Evolutionary conservation across 2,888 invertebrate genomes (phyloP).

Genomic region (Drosophila cracens): DNA sequence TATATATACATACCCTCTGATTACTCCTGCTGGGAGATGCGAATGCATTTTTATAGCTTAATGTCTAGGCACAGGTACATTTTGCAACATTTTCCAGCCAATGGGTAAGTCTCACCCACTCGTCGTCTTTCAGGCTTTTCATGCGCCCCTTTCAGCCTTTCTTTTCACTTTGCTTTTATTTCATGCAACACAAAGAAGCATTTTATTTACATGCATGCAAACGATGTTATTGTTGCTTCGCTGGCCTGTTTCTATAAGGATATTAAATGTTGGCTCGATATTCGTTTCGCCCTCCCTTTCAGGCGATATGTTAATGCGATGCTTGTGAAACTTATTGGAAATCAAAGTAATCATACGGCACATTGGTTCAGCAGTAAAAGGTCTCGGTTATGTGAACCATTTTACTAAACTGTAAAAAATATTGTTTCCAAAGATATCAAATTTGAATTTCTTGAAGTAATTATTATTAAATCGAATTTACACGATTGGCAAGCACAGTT

Average conservation of each 20-base stretch:
- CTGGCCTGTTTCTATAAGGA: slow-evolving; percentile 40
- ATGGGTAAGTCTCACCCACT: not conserved
- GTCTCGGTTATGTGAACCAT: slow-evolving; percentile 17
- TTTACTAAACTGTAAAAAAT: slow-evolving; percentile 33
- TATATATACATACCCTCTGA: not conserved
- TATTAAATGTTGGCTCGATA: slow-evolving; percentile 69
- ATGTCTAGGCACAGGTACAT: slow-evolving; percentile 37
- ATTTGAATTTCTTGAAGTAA: not conserved
- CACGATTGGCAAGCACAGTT: not conserved
- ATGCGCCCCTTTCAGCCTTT: slow-evolving; percentile 10
- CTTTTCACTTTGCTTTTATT: slow-evolving; percentile 36
- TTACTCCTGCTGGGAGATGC: slow-evolving; percentile 17
- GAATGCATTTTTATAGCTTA: slow-evolving; percentile 59
- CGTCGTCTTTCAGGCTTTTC: slow-evolving; percentile 18
- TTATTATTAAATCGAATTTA: not conserved
- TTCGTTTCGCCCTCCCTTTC: slow-evolving; percentile 17
- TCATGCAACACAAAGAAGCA: slow-evolving; percentile 53
- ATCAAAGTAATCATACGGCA: slow-evolving; percentile 61
- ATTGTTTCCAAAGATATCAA: not conserved
- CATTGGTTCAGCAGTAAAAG: slow-evolving; percentile 35
- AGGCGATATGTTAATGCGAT: slow-evolving; percentile 53
- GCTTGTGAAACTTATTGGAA: slow-evolving; percentile 64
- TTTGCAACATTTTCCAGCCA: not conserved
- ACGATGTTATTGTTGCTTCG: slow-evolving; percentile 45
- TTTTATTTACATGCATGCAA: slow-evolving; percentile 50